Evolutionary conservation across 2,113 vertebrate species (phyloP), one percentile per base, ranked within the genome.

Genomic region (Hyperopisus bebe): DNA sequence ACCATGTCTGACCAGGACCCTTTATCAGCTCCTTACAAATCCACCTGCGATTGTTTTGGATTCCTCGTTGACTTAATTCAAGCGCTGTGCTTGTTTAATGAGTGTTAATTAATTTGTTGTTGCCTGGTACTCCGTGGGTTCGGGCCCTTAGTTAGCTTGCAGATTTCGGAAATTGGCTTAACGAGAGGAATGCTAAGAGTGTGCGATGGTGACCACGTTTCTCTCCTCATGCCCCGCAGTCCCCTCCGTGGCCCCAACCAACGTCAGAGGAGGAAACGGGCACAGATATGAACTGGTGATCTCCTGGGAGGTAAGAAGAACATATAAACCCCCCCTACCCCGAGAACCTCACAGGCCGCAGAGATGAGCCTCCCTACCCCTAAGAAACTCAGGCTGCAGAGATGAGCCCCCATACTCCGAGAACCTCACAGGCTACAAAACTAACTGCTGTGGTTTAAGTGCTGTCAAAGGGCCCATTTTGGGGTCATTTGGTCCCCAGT

Each of bases 251-350:
- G 97, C 98, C 46, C 98, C 98, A 80, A 96, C 96, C 42, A 99
- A 98, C 0, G 98, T 99, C 1, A 98, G 98, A 21, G 98, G 98
- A 87, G 97, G 97, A 92, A 98, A 98, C 35, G 98, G 98, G 92
- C 97, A 97, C 58, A 92, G 98, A 89, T 97, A 98, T 58, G 98
- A 99, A 93, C 94, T 99, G 93, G 98, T 99, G 94, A 99, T 99
- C 92, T 98, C 98, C 15, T 99, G 98, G 98, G 98, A 99, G 98
- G 98, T 99, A 97, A 95, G 95, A 62, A 87, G 91, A 10, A 47
- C 15, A 31, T 31, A 70, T 31, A 31, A 35, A n/a, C 85, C 27
- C 9, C 27, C 9, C n/a, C 15, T 24, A 39, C 77, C 15, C 6
- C 17, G 0, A 82, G 31, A 84, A 44, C 44, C 44, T 47, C 80